Evolutionary conservation across 2,113 vertebrate species (phyloP).

Genomic region (Bombycilla garrulus): DNA sequence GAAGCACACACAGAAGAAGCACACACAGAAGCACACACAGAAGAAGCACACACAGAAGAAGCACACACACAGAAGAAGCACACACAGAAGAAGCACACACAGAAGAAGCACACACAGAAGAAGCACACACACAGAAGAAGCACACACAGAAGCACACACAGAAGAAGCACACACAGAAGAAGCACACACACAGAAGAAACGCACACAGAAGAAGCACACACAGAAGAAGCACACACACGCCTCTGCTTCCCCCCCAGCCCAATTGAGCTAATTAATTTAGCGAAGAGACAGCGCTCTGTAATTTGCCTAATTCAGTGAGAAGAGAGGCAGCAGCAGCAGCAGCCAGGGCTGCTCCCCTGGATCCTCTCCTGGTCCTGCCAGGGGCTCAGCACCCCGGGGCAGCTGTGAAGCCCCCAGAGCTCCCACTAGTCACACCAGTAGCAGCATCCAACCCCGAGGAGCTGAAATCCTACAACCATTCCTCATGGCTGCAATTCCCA

Average conservation of each 20-base stretch:
- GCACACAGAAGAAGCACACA: too few species aligned
- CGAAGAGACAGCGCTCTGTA: not conserved
- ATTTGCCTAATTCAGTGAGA: slow-evolving; percentile 30
- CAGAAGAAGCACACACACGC: not conserved
- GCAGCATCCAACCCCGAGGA: not conserved
- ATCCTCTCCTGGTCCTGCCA: not conserved
- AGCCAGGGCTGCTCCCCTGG: not conserved
- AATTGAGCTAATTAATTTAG: slow-evolving; percentile 55
- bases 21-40: too few species aligned
- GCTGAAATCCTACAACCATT: not conserved
- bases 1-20: not conserved
- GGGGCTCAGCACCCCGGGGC: not conserved
- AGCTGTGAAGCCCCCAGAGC: not conserved
- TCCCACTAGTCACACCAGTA: not conserved
- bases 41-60: too few species aligned
- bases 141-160: too few species aligned
- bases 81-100: too few species aligned
- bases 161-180: too few species aligned
- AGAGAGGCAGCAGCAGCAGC: not conserved
- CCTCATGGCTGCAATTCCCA: not conserved
- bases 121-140: too few species aligned
- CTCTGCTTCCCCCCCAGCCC: slow-evolving; percentile 16
- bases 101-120: too few species aligned
- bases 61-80: too few species aligned
- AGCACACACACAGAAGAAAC: too few species aligned